Base-by-base conservation (phyloP, 2,888 invertebrate species). In the Thymelicus lineola region DNA sequence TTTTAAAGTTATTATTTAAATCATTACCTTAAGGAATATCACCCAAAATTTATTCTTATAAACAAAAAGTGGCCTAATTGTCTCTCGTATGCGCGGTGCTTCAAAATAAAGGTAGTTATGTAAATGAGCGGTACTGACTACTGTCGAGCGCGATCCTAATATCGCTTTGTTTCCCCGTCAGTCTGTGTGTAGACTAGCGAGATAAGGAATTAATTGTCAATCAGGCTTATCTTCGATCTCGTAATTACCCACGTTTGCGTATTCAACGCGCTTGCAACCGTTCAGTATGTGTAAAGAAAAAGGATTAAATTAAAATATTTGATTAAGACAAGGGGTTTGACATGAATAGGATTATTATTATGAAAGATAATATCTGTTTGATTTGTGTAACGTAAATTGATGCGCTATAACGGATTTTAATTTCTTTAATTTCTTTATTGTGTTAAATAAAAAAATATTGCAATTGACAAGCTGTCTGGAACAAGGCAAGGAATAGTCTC, bases 31-130 rank as follows among this genome's bases (percentile, higher is more conserved):
- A 20, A 20, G 20, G 20, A 20, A 20, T 20, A 20, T 20, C 20
- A 20, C 20, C 20, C 1, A 20, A n/a, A n/a, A n/a, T n/a, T n/a
- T n/a, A n/a, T n/a, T n/a, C n/a, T n/a, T n/a, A n/a, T n/a, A n/a
- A n/a, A 53, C 28, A 12, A 55, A 50, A 50, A 9, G 7, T 50
- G 50, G 50, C 20, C 53, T 53, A 1, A 53, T 53, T 53, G 53
- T 20, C 53, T 55, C 12, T 55, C 28, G 14, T 10, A 55, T 35
- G 55, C 35, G 17, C 15, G 50, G 20, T 55, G 14, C 80, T 86
- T 83, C 85, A 85, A 86, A 88, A 89, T 89, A 87, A 63, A 89
- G 87, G 85, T 82, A 85, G 88, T 88, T 90, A 91, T 90, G 89
- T 87, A 89, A 91, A 91, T 90, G 79, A 82, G 74, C 75, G 75